phyloP scores from a whole-genome alignment of 2,888 invertebrate species.

The Esperia sulphurella region DNA sequence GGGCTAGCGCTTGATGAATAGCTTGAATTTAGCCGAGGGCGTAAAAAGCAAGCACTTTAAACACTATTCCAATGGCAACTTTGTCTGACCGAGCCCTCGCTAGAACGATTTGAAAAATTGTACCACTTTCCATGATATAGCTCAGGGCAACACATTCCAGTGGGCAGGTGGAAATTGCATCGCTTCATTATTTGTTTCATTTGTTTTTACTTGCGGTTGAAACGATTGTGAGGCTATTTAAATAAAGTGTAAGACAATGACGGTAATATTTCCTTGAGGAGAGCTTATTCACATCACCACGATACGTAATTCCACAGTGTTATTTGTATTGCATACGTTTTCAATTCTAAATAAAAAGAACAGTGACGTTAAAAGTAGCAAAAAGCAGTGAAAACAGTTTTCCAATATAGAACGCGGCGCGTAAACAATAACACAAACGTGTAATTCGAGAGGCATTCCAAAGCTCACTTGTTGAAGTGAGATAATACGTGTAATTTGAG shows the following conservation, averaged over 20 bases:
- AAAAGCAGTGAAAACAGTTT: slow-evolving; percentile 6
- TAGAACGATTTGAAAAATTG: slow-evolving; percentile 51
- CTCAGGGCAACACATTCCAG: slow-evolving; percentile 48
- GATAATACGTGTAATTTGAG: slow-evolving; percentile 53
- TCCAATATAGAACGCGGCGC: slow-evolving; percentile 24
- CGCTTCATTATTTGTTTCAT: slow-evolving; percentile 43
- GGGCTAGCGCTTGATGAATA: slow-evolving; percentile 20
- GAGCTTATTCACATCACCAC: slow-evolving; percentile 13
- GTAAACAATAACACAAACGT: slow-evolving; percentile 40
- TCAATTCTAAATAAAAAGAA: not conserved
- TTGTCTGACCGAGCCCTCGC: slow-evolving; percentile 15
- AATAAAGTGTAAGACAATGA: slow-evolving; percentile 34
- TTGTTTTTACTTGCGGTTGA: slow-evolving; percentile 38
- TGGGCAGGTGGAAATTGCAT: slow-evolving; percentile 55
- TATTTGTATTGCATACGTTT: not conserved
- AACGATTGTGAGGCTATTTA: slow-evolving; percentile 38
- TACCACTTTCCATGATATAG: slow-evolving; percentile 57
- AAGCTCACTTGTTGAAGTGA: slow-evolving; percentile 32
- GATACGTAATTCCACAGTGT: not conserved
- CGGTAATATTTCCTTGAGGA: slow-evolving; percentile 20
- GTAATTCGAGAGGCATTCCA: slow-evolving; percentile 41
- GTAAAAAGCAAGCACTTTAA: slow-evolving; percentile 14
- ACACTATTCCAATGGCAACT: slow-evolving; percentile 16
- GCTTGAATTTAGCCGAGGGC: slow-evolving; percentile 17
- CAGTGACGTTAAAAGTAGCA: not conserved